Conservation (phyloP, 2,797 vertebrate species). For the Pelochelys cantorii region DNA sequence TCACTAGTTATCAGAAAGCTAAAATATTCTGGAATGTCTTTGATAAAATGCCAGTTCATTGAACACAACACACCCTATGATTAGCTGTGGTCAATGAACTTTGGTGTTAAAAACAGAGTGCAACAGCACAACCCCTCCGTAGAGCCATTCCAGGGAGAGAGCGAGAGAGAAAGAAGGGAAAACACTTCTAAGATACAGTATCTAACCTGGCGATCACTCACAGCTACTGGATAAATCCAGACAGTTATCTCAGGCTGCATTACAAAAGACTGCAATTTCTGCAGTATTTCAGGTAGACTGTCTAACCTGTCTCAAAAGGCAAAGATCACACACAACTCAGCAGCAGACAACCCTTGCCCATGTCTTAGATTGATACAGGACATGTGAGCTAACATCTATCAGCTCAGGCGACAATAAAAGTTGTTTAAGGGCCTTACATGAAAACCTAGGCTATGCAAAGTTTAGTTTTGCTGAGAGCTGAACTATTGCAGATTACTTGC, state of each 20-base stretch:
- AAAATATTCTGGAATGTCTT: background rate
- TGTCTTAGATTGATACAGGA: slow-evolving; percentile 17
- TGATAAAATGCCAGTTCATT: background rate
- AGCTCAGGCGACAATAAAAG: slow-evolving; percentile 59
- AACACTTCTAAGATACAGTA: background rate
- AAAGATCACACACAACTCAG: slow-evolving; percentile 56
- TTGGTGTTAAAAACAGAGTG: slow-evolving; percentile 59
- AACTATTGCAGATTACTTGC: slow-evolving; percentile 47
- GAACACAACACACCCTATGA: background rate
- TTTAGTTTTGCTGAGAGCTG: slow-evolving; percentile 74
- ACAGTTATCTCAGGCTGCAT: background rate
- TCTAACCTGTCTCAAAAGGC: background rate
- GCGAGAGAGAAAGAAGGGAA: background rate
- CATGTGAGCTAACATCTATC: background rate
- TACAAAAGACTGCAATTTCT: background rate
- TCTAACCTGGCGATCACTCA: background rate
- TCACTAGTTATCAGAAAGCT: slow-evolving; percentile 18
- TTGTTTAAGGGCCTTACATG: slow-evolving; percentile 49
- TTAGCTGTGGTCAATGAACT: slow-evolving; percentile 22
- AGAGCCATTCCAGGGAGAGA: slow-evolving; percentile 7
- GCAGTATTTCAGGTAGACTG: background rate
- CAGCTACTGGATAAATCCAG: background rate
- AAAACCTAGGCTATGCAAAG: background rate
- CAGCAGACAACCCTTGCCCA: slow-evolving; percentile 39
- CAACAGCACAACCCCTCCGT: background rate